These are phyloP conservation scores for Clarias batrachus DNA, from an alignment of 2,113 vertebrate species.

Conservation along the genomic window DNA sequence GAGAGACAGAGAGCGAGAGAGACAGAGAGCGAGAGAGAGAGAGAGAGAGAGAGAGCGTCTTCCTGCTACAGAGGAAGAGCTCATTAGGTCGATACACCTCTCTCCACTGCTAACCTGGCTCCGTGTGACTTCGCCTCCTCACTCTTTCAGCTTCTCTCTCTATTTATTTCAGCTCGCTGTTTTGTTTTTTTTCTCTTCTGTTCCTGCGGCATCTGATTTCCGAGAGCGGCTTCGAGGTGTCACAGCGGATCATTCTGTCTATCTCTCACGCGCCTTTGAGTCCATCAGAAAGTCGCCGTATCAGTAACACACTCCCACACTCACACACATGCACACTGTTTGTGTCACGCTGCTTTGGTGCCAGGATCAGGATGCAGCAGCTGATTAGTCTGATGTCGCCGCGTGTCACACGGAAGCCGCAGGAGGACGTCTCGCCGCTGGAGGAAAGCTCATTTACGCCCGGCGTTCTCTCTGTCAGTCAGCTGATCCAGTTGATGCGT, in stretches of 20 bases:
- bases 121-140: constrained; percentile 9
- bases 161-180: neutral
- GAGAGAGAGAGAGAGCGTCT: neutral
- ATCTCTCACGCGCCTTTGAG: constrained; percentile 37
- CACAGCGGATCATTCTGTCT: constrained; percentile 25
- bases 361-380: constrained; percentile 38
- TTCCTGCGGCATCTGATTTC: neutral
- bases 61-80: constrained; percentile 24
- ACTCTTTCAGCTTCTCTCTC: neutral
- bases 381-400: constrained; percentile 49
- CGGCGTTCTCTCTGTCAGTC: neutral
- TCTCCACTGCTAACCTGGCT: constrained; percentile 13
- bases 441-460: constrained; percentile 27
- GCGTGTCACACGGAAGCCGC: constrained; percentile 39
- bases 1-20: neutral
- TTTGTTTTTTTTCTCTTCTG: neutral
- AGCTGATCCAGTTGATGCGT: neutral
- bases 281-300: constrained; percentile 27
- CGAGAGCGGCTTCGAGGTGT: constrained; percentile 9
- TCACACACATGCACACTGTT: constrained; percentile 7
- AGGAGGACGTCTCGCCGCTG: constrained; percentile 7
- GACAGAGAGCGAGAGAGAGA: neutral
- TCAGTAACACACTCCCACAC: constrained; percentile 9
- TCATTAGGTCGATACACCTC: constrained; percentile 50
- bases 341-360: constrained; percentile 27